phyloP scores from a whole-genome alignment of 2,888 invertebrate species.

The Eupithecia insigniata region DNA sequence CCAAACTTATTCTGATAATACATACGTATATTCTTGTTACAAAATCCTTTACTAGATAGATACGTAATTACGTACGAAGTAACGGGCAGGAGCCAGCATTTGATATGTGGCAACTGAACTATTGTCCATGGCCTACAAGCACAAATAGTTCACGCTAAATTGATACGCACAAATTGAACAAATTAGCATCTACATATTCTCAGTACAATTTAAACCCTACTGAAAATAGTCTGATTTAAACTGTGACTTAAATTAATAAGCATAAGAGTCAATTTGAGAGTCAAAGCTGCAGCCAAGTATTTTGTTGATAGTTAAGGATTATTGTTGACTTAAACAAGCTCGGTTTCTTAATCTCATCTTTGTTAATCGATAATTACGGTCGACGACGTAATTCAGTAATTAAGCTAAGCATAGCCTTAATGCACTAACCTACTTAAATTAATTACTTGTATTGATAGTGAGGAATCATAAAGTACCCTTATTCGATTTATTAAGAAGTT shows the following conservation, averaged over 20 bases:
- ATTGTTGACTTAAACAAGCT: not conserved
- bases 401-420: not conserved
- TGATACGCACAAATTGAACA: conserved; percentile 25
- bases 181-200: conserved; percentile 12
- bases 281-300: not conserved
- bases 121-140: conserved; percentile 14
- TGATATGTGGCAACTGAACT: not conserved
- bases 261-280: not conserved
- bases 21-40: not conserved
- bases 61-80: not conserved
- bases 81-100: not conserved
- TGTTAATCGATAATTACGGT: not conserved
- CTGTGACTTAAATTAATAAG: not conserved
- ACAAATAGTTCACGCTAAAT: conserved; percentile 28
- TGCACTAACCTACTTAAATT: not conserved
- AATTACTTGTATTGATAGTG: not conserved
- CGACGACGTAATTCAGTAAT: not conserved
- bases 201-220: not conserved
- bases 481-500: not conserved
- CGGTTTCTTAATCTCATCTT: not conserved
- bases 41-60: not conserved
- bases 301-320: not conserved
- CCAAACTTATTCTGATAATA: not conserved
- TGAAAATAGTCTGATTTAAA: not conserved
- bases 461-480: not conserved